Evolutionary conservation across 2,113 vertebrate species (phyloP), one percentile per base, ranked within the genome.

Genomic region (Melanerpes formicivorus): DNA sequence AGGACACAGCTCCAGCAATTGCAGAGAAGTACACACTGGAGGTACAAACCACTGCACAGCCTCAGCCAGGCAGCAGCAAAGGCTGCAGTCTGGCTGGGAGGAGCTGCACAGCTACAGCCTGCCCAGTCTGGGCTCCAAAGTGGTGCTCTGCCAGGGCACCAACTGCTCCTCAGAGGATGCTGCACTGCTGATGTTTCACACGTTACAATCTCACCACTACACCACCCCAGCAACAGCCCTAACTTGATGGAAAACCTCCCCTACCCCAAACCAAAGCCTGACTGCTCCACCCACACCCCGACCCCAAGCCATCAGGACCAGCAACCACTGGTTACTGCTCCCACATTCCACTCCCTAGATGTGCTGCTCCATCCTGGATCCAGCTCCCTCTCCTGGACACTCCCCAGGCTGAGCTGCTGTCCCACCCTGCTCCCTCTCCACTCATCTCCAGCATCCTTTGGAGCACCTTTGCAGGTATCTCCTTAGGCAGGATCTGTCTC

Each of bases 341-440:
- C 7, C 64, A 42, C 3, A 1, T 12, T 8, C 4, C 23, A 0
- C 27, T 65, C 46, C 84, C 72, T 10, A 42, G 67, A 15, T 2
- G 2, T 32, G 54, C 29, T 40, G 76, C 67, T 86, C 67, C 11
- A 1, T 18, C 73, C 94, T 1, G 1, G 66, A 82, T 30, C 75
- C 92, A 42, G 94, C 92, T 95, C 92, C 92, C 90, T 88, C 94
- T 92, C 92, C 92, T 88, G 90, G 94, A 90, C 71, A 13, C 71
- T 87, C 15, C 79, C 71, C 86, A n/a, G 3, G 50, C 82, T 32
- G 22, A 81, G 56, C 17, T 2, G 1, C n/a, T 10, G 19, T 2
- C 58, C 60, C 4, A 0, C 32, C 1, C 0, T 18, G 67, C 58
- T 84, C 52, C 16, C 6, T 23, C 55, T 50, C 12, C 18, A 3